Evolutionary conservation across 2,113 vertebrate genomes (phyloP), one percentile per base, ranked within the genome.

Genomic region (Neopipo cinnamomea): DNA sequence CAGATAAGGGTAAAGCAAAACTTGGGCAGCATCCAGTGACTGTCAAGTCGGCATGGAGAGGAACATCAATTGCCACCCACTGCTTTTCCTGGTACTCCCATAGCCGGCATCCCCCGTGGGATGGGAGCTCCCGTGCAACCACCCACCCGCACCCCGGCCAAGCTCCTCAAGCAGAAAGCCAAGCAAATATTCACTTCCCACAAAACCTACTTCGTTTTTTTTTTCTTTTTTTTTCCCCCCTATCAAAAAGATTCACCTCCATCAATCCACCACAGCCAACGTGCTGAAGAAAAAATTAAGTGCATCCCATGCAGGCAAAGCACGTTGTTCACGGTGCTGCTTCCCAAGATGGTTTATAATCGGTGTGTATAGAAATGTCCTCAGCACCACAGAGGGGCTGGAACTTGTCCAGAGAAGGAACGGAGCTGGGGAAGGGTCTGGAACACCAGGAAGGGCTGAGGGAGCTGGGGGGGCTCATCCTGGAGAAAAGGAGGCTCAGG

Each of bases 1-100:
- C 96, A 98, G 97, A 97, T 97, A 97, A 96, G 97, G 91, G 65
- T 23, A 87, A 74, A 95, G 83, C 67, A 97, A 90, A 96, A 94
- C 93, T 88, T 98, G 98, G 98, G 95, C 87, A 75, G 73, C 70
- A 84, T 95, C 98, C 98, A 98, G 95, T 17, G 55, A 66, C 91
- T 93, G 80, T 96, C 89, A 89, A 94, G 66, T 21, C 25, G 11
- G 85, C 66, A 2, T 0, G 66, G 93, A 96, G 91, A 95, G 71
- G 75, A 91, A 91, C 94, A 95, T 75, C 75, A 96, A 59, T 79
- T 89, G 96, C 96, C 96, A 91, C 90, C 94, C 97, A 96, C 90
- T 73, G 92, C 70, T 75, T 61, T 90, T 91, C 90, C 88, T 90
- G 88, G 76, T 89, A 58, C 37, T 93, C 37, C 70, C 15, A 12